phyloP scores from a whole-genome alignment of 1,140 invertebrate species.

The Ptiloglossa arizonensis region DNA sequence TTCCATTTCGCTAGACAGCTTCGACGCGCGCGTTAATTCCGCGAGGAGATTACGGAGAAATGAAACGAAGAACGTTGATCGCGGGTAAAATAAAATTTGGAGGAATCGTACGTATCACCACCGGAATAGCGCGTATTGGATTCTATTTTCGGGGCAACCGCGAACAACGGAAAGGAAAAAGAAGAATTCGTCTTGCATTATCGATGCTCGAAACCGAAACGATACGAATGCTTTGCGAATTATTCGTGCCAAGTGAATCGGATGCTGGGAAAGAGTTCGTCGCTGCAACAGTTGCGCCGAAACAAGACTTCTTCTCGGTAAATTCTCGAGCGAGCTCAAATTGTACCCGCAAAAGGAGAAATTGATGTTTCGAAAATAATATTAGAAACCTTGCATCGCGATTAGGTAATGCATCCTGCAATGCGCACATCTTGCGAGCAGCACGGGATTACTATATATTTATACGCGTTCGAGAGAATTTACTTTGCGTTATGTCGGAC shows the following conservation, averaged over 20 bases:
- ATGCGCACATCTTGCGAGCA: neutral
- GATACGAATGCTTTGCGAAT: neutral
- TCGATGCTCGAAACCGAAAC: neutral
- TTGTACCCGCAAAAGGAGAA: neutral
- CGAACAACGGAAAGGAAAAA: neutral
- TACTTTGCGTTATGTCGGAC: neutral
- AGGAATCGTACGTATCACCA: no score
- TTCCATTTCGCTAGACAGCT: neutral
- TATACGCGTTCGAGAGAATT: neutral
- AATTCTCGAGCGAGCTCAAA: neutral
- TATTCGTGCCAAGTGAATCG: neutral
- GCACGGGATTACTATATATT: neutral
- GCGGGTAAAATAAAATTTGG: no score
- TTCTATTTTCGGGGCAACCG: no score
- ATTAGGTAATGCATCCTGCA: neutral
- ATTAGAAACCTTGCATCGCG: neutral
- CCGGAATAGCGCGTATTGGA: no score
- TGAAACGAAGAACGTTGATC: no score
- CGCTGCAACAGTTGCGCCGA: neutral
- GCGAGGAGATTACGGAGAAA: neutral
- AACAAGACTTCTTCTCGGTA: neutral
- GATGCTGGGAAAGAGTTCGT: neutral
- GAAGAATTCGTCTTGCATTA: neutral
- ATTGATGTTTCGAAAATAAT: neutral
- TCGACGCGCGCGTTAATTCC: neutral